Conservation (phyloP, 2,888 invertebrate species). For the Oligia fasciuncula region DNA sequence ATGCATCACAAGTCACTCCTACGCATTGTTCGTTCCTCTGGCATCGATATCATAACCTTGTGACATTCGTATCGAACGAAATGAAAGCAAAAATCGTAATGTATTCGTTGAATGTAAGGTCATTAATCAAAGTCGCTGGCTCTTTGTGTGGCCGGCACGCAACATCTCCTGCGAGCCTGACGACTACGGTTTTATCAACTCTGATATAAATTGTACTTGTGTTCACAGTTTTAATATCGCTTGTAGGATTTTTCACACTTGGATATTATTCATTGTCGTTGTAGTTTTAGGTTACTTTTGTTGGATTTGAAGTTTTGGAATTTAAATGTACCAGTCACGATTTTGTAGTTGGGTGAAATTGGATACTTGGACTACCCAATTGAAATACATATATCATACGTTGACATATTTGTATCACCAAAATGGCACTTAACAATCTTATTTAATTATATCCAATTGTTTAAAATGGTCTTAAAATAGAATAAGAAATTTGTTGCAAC, state of each 20-base stretch:
- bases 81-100: slow-evolving; percentile 90
- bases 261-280: slow-evolving; percentile 20
- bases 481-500: background rate
- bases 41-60: slow-evolving; percentile 89
- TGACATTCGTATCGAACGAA: slow-evolving; percentile 88
- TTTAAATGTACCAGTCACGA: no score
- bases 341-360: background rate
- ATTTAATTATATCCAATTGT: background rate
- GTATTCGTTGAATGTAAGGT: slow-evolving; percentile 88
- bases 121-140: slow-evolving; percentile 89
- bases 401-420: background rate
- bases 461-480: background rate
- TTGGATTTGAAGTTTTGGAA: background rate
- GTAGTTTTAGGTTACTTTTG: background rate
- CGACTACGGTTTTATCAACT: slow-evolving; percentile 81
- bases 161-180: slow-evolving; percentile 79
- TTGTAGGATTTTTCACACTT: slow-evolving; percentile 52
- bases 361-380: background rate
- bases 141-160: slow-evolving; percentile 89
- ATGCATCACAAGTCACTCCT: slow-evolving; percentile 63
- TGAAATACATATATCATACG: background rate
- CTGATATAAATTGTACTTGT: slow-evolving; percentile 75
- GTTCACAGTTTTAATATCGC: slow-evolving; percentile 65
- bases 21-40: slow-evolving; percentile 73
- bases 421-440: background rate